Evolutionary conservation across 2,113 vertebrate genomes (phyloP), one percentile per base, ranked within the genome.

Genomic region (Martes martes): DNA sequence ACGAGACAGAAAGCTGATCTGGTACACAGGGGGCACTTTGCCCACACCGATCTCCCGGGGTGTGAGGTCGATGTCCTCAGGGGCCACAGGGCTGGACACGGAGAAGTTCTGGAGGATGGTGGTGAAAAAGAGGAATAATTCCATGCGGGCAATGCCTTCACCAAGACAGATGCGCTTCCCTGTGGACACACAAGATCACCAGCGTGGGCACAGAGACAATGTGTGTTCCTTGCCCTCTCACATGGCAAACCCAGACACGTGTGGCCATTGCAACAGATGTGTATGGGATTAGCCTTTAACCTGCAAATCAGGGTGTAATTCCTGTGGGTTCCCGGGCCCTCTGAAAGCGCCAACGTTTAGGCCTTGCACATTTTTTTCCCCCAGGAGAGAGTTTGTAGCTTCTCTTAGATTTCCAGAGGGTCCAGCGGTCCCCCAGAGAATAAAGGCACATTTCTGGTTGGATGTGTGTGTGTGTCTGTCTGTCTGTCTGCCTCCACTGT

Each of bases 101-200:
- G 79, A 97, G 97, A 98, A 98, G 83, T 98, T 98, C 92, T 98
- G 98, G 11, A 98, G 93, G 65, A 98, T 90, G 63, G 97, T 97
- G 76, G 98, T 98, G 91, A 98, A 97, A 97, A 98, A 98, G 52
- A 98, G 74, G 96, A 98, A 98, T 47, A 98, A 86, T 31, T 98
- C 98, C 0, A 52, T 73, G 6, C 67, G 61, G n/a, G 97, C 98
- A 0, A 98, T 95, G 81, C 98, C 81, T 95, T 98, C 97, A 0
- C 98, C 98, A 57, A 98, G 91, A 71, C 98, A 98, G 0, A 98
- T 78, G 1, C 96, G 84, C 96, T 98, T 98, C 8, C 98, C 98
- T 98, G 96, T 65, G 79, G 92, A 10, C 33, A 85, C 69, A 90
- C 24, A 95, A n/a, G 16, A 3, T 26, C 55, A 85, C 36, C 26